Conservation (phyloP, 1,140 invertebrate species). For the Drosophila ironensis region DNA sequence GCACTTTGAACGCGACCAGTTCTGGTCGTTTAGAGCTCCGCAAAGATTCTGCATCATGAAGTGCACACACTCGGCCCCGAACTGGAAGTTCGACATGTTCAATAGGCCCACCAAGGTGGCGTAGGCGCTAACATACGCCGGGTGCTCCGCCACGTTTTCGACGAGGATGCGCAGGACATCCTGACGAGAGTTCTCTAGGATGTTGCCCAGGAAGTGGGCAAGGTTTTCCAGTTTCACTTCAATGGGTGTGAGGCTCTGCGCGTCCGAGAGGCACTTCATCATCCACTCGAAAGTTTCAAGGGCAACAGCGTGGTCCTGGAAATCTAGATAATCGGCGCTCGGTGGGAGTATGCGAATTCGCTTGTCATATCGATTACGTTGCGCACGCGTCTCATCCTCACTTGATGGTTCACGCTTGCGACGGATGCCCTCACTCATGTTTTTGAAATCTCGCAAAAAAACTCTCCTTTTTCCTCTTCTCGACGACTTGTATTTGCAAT, state of each 20-base stretch:
- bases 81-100: constrained; percentile 98
- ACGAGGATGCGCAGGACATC: constrained; percentile 96
- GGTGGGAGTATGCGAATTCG: neutral
- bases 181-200: neutral
- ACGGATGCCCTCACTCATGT: too few species aligned
- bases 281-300: neutral
- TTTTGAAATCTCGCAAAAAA: too few species aligned
- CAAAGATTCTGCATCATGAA: constrained; percentile 95
- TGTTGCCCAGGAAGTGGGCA: neutral
- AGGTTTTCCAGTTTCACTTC: constrained; percentile 35
- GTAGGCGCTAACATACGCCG: constrained; percentile 98
- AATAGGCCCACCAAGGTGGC: constrained; percentile 97
- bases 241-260: neutral
- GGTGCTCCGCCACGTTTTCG: constrained; percentile 95
- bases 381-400: too few species aligned
- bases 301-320: neutral
- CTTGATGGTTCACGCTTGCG: neutral
- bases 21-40: constrained; percentile 90
- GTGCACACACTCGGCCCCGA: constrained; percentile 98
- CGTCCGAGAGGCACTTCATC: constrained; percentile 23
- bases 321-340: neutral
- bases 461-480: too few species aligned
- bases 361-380: neutral
- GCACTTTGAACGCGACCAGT: constrained; percentile 92
- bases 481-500: too few species aligned